These are phyloP conservation scores for Nudaria mundana DNA, from an alignment of 2,888 invertebrate genomes.

Conservation along the genomic window DNA sequence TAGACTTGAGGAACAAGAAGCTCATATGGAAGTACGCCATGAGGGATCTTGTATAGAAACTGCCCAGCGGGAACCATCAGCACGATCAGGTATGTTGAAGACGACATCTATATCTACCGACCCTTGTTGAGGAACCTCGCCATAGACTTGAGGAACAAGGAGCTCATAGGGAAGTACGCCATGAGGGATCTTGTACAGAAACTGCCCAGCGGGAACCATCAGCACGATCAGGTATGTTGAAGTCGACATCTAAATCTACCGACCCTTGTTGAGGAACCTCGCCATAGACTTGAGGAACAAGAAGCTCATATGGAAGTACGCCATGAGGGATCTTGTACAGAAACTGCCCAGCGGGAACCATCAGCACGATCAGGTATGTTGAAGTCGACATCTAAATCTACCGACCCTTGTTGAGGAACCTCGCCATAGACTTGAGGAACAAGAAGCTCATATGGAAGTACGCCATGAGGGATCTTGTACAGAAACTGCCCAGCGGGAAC, in stretches of 20 bases:
- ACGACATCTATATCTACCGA: neutral
- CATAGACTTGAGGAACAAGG: slow-evolving; percentile 98
- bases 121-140: slow-evolving; percentile 97
- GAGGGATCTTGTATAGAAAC: slow-evolving; percentile 97
- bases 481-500: slow-evolving; percentile 95
- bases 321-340: slow-evolving; percentile 97
- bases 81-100: slow-evolving; percentile 85
- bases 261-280: slow-evolving; percentile 91
- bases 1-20: slow-evolving; percentile 98
- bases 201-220: slow-evolving; percentile 93
- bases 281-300: slow-evolving; percentile 99
- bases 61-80: slow-evolving; percentile 94
- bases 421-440: slow-evolving; percentile 98
- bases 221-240: slow-evolving; percentile 85
- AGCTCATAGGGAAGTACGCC: slow-evolving; percentile 98
- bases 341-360: slow-evolving; percentile 96
- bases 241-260: neutral
- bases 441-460: slow-evolving; percentile 99
- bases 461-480: slow-evolving; percentile 98
- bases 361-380: slow-evolving; percentile 87
- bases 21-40: slow-evolving; percentile 99
- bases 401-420: slow-evolving; percentile 95
- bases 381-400: neutral
- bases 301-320: slow-evolving; percentile 98
- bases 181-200: slow-evolving; percentile 98